These are phyloP conservation scores for Lysandra coridon DNA, from an alignment of 2,888 invertebrate genomes.

Conservation along the genomic window DNA sequence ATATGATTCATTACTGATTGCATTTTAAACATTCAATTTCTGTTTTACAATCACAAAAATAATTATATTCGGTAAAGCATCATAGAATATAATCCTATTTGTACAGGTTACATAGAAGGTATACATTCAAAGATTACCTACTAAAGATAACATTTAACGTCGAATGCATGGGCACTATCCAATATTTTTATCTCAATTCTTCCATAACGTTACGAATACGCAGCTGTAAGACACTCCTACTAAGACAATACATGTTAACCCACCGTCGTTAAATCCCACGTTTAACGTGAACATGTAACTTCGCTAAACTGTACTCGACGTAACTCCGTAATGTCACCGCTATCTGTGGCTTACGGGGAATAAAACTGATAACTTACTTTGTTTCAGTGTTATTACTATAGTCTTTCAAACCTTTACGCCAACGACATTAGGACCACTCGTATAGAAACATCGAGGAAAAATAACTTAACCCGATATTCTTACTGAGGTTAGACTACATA, in stretches of 20 bases:
- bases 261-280: background rate
- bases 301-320: background rate
- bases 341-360: background rate
- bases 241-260: background rate
- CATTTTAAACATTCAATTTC: background rate
- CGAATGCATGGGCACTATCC: too few species aligned
- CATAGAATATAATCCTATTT: too few species aligned
- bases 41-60: background rate
- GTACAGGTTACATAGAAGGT: too few species aligned
- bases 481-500: background rate
- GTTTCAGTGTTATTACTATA: background rate
- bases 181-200: too few species aligned
- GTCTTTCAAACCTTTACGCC: background rate
- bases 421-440: background rate
- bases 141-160: too few species aligned
- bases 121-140: too few species aligned
- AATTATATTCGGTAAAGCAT: background rate
- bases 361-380: background rate
- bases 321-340: background rate
- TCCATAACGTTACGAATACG: background rate
- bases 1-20: background rate
- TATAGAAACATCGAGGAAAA: background rate
- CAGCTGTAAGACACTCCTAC: background rate
- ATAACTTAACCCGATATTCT: background rate
- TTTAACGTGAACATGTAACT: conserved; percentile 9